Evolutionary conservation across 1,140 invertebrate genomes (phyloP).

Genomic region (Neodiprion virginianus): DNA sequence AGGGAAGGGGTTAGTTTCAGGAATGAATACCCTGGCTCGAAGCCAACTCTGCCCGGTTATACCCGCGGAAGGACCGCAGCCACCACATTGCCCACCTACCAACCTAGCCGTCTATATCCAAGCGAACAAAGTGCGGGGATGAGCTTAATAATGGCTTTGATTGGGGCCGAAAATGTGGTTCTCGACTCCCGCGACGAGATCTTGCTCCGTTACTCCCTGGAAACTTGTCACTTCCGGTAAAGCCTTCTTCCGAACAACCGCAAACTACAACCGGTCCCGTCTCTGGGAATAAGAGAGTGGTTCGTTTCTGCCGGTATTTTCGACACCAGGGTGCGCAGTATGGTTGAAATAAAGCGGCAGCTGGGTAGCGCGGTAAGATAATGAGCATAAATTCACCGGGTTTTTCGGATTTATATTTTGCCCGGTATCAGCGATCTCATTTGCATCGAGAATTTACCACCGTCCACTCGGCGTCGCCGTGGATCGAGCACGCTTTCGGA

Average conservation of each 20-base stretch:
- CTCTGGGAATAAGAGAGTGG: too few relatives aligned
- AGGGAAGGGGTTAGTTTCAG: slow-evolving; percentile 52
- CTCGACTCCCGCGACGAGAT: slow-evolving; percentile 34
- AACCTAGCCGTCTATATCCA: slow-evolving; percentile 23
- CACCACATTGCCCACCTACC: slow-evolving; percentile 38
- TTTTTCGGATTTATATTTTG: slow-evolving; percentile 61
- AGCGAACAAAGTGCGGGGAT: slow-evolving; percentile 41
- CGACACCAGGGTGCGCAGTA: too few relatives aligned
- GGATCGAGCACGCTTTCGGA: too few relatives aligned
- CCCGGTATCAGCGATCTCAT: slow-evolving; percentile 56
- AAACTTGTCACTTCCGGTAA: neutral
- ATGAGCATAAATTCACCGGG: slow-evolving; percentile 58
- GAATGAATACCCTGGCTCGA: slow-evolving; percentile 60
- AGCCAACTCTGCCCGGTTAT: slow-evolving; percentile 41
- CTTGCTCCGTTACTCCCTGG: slow-evolving; percentile 27
- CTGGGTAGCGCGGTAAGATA: slow-evolving; percentile 35
- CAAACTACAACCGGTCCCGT: too few relatives aligned
- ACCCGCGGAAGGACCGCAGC: slow-evolving; percentile 25
- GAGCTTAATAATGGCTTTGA: slow-evolving; percentile 58
- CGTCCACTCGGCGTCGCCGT: slow-evolving; percentile 34
- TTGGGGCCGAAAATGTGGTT: slow-evolving; percentile 55
- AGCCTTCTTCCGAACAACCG: neutral
- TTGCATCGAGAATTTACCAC: slow-evolving; percentile 56
- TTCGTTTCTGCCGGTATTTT: too few relatives aligned
- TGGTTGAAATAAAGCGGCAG: neutral